phyloP scores from a whole-genome alignment of 1,140 invertebrate species.

The Sitophilus oryzae region DNA sequence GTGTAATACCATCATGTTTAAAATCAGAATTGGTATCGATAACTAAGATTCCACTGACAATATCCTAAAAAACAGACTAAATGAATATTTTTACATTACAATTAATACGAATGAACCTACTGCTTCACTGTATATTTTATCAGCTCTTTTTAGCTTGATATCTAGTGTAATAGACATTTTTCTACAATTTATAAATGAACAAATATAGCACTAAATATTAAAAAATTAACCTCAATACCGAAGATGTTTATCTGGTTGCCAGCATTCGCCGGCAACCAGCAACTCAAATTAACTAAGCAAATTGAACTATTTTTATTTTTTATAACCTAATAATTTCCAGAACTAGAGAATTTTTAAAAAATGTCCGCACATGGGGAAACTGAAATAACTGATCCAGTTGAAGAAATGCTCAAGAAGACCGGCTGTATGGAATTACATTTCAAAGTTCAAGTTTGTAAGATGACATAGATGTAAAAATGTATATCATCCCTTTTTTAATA shows the following conservation, averaged over 20 bases:
- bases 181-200: no score
- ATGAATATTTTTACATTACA: constrained; percentile 3
- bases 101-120: constrained; percentile 48
- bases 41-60: constrained; percentile 71
- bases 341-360: no score
- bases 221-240: no score
- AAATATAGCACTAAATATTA: no score
- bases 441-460: constrained; percentile 63
- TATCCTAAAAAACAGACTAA: constrained; percentile 59
- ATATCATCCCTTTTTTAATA: constrained; percentile 2
- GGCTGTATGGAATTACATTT: constrained; percentile 85
- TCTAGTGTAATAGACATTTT: constrained; percentile 62
- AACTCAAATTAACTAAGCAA: no score
- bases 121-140: constrained; percentile 78
- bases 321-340: no score
- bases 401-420: constrained; percentile 76
- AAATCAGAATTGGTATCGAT: constrained; percentile 73
- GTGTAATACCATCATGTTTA: constrained; percentile 84
- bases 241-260: no score
- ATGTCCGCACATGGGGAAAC: constrained; percentile 30
- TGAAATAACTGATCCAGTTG: constrained; percentile 63
- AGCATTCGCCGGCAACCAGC: no score
- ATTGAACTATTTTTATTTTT: no score
- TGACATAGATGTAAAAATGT: background rate
- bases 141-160: constrained; percentile 71